Conservation (phyloP, 2,888 invertebrate genomes). For the Coremacera marginata region DNA sequence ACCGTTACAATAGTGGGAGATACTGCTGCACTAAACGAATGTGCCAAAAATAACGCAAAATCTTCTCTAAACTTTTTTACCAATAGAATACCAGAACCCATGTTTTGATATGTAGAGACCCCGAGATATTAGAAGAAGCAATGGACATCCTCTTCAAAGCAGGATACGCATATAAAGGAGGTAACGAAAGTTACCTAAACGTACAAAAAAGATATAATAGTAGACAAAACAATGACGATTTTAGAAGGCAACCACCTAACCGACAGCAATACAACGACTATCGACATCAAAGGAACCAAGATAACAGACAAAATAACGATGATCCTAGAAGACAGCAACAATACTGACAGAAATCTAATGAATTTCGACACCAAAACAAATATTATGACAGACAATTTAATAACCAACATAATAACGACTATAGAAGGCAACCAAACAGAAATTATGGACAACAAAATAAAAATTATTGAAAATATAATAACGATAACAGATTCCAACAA, state of each 20-base stretch:
- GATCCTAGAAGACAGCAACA: not conserved
- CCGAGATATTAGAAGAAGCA: slow-evolving; percentile 41
- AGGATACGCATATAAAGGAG: not conserved
- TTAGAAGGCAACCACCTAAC: too few relatives aligned
- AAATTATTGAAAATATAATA: too few relatives aligned
- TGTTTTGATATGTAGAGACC: slow-evolving; percentile 42
- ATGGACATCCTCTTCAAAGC: slow-evolving; percentile 44
- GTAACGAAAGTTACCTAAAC: slow-evolving; percentile 41
- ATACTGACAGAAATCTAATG: not conserved
- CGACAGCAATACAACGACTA: too few relatives aligned
- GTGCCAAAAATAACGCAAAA: too few relatives aligned
- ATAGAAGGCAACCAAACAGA: too few relatives aligned
- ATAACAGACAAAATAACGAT: slow-evolving; percentile 17
- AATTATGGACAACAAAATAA: too few relatives aligned
- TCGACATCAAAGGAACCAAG: too few relatives aligned
- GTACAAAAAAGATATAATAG: not conserved
- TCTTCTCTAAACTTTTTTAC: too few relatives aligned
- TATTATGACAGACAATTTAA: slow-evolving; percentile 12
- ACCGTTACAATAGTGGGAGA: slow-evolving; percentile 27
- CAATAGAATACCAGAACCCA: slow-evolving; percentile 47
- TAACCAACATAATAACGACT: not conserved
- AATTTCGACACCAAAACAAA: too few relatives aligned
- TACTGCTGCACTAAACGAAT: too few relatives aligned
- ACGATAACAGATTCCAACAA: too few relatives aligned
- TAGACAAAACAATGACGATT: too few relatives aligned